Conservation (phyloP, 2,113 vertebrate genomes). For the Pristiophorus japonicus region DNA sequence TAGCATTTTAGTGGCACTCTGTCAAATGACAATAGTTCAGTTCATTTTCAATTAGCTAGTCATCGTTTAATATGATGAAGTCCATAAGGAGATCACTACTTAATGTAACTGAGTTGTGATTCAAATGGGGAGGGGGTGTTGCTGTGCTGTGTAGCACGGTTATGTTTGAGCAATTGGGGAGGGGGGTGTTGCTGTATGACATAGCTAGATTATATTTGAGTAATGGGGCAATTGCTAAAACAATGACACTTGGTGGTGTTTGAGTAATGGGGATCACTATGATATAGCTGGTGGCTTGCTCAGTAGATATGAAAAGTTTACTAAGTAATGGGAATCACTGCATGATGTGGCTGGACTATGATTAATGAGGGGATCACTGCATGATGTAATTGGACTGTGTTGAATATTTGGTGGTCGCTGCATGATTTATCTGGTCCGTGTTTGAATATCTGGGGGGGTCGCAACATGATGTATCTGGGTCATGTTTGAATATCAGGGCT, state of each 20-base stretch:
- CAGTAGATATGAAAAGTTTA: too few relatives aligned
- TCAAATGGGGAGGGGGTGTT: neutral
- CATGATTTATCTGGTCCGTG: neutral
- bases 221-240: neutral
- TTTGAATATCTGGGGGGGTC: neutral
- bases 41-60: too few relatives aligned
- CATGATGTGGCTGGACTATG: neutral
- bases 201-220: neutral
- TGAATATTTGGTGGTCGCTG: neutral
- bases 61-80: neutral
- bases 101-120: neutral
- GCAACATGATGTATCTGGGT: neutral
- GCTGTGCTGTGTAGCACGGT: neutral
- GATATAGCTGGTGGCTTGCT: neutral
- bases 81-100: neutral
- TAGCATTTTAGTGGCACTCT: too few relatives aligned
- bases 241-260: neutral
- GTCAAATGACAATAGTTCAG: too few relatives aligned
- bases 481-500: neutral
- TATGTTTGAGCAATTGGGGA: neutral
- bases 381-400: neutral
- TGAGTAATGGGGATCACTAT: neutral
- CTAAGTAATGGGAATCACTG: neutral
- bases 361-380: neutral
- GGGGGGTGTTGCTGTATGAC: neutral